Base-by-base conservation (phyloP, 2,888 invertebrate species). In the Morpho helenor region DNA sequence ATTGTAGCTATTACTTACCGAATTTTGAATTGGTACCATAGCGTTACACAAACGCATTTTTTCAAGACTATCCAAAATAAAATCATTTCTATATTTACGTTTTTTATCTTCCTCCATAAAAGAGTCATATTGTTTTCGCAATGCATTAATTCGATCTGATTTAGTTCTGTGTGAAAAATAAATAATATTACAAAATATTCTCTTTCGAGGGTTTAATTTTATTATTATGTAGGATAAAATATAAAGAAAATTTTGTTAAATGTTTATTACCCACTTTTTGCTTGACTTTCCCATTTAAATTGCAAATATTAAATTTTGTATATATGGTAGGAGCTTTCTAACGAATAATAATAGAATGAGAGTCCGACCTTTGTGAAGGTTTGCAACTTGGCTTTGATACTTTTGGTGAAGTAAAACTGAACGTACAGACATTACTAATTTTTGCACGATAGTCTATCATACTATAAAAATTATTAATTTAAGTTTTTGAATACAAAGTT, bases 81-180 rank as follows among this genome's bases (percentile, higher is more conserved):
- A 85, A 56, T 87, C 84, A 72, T 91, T 91, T 9, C 91, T 75
- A 57, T 87, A 84, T 68, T 80, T 88, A 8, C 91, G 78, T 66
- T 81, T 87, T 65, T 84, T 89, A 64, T 91, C 90, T 58, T 91
- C 88, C 65, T 84, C 87, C 56, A 91, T 72, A 66, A 89, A 86
- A 16, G 79, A 75, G 60, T 91, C 90, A 74, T 89, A 91, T 71
- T 86, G 81, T 68, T 89, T 86, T 61, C 82, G 75, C 41, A 90
- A 62, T 7, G 75, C 74, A 63, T 84, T 84, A 22, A 90, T 80
- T 39, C 82, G 82, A 23, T 86, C 85, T 4, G 84, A 78, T 73
- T 79, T 87, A 39, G 76, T 59, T 73, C 90, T 89, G 73, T 44
- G 79, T 77, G 10, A 41, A 49, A 57, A 56, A 52, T 55, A 49